These are phyloP conservation scores for Pyrrhia umbra DNA, from an alignment of 2,888 invertebrate genomes.

Conservation along the genomic window DNA sequence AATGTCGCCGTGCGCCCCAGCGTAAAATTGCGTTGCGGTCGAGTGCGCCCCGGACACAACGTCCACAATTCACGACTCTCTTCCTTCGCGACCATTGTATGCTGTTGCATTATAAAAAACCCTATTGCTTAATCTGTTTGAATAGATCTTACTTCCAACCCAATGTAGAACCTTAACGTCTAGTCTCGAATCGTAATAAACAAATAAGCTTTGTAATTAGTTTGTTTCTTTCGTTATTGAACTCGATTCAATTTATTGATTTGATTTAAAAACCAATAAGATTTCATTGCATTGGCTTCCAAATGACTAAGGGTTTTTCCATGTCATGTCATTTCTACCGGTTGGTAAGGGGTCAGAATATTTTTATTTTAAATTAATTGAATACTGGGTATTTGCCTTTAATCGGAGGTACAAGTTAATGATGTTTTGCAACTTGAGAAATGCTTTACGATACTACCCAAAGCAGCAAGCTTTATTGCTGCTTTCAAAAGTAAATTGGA, in stretches of 20 bases:
- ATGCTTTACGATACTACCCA: constrained; percentile 30
- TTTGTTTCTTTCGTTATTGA: not conserved
- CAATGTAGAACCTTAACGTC: constrained; percentile 29
- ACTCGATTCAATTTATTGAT: not conserved
- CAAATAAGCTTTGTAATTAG: not conserved
- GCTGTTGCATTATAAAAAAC: constrained; percentile 72
- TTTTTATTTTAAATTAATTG: not conserved
- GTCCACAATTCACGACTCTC: constrained; percentile 69
- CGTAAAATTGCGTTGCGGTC: constrained; percentile 81
- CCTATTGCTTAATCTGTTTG: constrained; percentile 60
- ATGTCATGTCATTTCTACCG: not conserved
- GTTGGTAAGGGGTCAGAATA: not conserved
- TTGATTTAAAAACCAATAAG: not conserved
- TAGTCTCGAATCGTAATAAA: not conserved
- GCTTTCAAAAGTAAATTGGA: constrained; percentile 61
- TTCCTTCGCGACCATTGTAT: constrained; percentile 78
- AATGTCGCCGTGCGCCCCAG: constrained; percentile 75
- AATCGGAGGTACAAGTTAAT: constrained; percentile 23
- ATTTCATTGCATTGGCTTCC: no score
- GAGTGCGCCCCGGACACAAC: constrained; percentile 75
- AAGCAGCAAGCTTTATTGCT: constrained; percentile 24
- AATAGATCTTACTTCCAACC: constrained; percentile 50
- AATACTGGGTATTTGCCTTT: constrained; percentile 5
- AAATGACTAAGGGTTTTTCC: not conserved
- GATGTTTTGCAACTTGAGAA: constrained; percentile 41